Evolutionary conservation across 1,140 invertebrate genomes (phyloP), one percentile per base, ranked within the genome.

Genomic region (Mamestra configurata): DNA sequence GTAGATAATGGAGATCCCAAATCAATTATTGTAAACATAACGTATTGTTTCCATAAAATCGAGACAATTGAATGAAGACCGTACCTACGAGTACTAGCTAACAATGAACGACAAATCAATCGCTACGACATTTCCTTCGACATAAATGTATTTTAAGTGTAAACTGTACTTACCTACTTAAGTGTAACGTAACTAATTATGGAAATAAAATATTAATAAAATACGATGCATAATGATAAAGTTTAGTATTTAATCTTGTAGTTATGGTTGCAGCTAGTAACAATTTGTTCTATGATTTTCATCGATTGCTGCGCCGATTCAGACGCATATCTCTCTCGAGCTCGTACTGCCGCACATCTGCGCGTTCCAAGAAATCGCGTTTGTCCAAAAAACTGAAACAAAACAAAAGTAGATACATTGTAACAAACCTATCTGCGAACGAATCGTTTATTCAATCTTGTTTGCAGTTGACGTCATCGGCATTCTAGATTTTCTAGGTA

Each of bases 321-420:
- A 96, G 95, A 80, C 98, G 95, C 82, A 98, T 88, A 84, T 97
- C 95, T 87, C 97, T 97, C 90, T 99, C 98, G 71, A 98, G 97
- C 96, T 99, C 98, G 96, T 98, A 99, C 88, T 98, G 98, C 68
- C 98, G 96, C 46, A 98, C 86, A 95, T 99, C 98, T 8, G 98
- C 96, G 82, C 98, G 96, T 85, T 98, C 96, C 43, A 99, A 94
- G 88, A 99, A 99, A 89, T 98, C 98, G 95, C 98, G 97, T 79
- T 97, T 96, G 53, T 99, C 98, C 85, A 99, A 96, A 94, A 97
- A 99, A 8, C 98, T 98, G 88, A 93, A 92, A 89, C 64, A 79
- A 93, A 92, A 89, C 64, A 79, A 82, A 80, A 55, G 77, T 1
- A 51, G 22, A 77, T 57, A 35, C 3, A 46, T 76, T 77, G 37